Evolutionary conservation across 2,113 vertebrate species (phyloP), one percentile per base, ranked within the genome.

Genomic region (Macaca mulatta): DNA sequence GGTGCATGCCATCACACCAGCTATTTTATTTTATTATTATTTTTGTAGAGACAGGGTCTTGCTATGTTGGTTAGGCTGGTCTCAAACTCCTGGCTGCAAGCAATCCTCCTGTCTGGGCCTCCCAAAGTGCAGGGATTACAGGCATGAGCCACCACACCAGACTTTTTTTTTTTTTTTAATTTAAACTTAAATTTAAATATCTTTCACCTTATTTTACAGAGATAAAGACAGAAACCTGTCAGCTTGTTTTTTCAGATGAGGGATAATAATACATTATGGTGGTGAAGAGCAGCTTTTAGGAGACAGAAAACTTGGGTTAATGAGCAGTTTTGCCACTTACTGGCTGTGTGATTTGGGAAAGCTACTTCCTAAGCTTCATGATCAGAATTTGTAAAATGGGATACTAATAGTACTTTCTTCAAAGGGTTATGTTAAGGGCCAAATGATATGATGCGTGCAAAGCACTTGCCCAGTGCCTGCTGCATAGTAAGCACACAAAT

Each of bases 391-490:
- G 57, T 67, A 32, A 55, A 27, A 32, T 74, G 55, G 50, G 1
- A 18, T 57, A 17, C 22, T 10, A 8, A 25, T 3, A 25, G 30
- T 50, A 27, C 16, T 50, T 74, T 67, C 59, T 27, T 59, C 32
- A 43, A 40, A 69, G 50, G 14, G 8, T 80, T 43, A 38, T 5
- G 48, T 55, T 0, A 12, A 77, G 11, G 20, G 22, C 18, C 35
- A 52, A n/a, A 75, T 11, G n/a, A 59, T 14, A 8, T 0, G 30
- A 45, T 11, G 45, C 3, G 9, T 0, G 12, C 5, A 17, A 25
- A 38, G n/a, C 64, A 35, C n/a, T 38, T 25, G 9, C 40, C 8
- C 12, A 22, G 22, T 6, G 8, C 32, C n/a, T 45, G 11, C 40
- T 25, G 17, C 61, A 38, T 4, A 43, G 27, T 6, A 40, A 52